Percentiles rank a stretch among this genome's conserved stretches.
Evolutionary conservation across 1,140 invertebrate species (phyloP).

Genomic region (Scaptomyza graminum): DNA sequence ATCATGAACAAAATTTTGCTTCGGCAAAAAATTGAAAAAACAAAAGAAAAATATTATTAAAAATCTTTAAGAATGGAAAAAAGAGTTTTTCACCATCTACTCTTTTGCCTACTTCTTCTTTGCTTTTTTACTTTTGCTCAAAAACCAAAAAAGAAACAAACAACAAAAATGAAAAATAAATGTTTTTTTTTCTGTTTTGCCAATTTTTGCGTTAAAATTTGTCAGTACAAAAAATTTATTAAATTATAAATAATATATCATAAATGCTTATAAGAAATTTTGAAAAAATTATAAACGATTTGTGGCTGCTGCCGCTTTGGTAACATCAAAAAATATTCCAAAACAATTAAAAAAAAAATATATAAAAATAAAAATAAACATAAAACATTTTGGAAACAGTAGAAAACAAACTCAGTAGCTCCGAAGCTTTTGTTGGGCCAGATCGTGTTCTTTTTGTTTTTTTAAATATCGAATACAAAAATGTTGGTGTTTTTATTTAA

Average conservation of each 20-base stretch:
- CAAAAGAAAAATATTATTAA: slow-evolving; percentile 42
- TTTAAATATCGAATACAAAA: slow-evolving; percentile 20
- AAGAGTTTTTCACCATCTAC: slow-evolving; percentile 29
- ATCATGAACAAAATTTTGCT: slow-evolving; percentile 40
- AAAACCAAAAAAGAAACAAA: slow-evolving; percentile 44
- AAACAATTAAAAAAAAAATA: slow-evolving; percentile 44
- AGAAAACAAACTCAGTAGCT: slow-evolving; percentile 69
- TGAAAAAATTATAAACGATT: slow-evolving; percentile 56
- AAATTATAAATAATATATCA: slow-evolving; percentile 24
- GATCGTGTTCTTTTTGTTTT: slow-evolving; percentile 72
- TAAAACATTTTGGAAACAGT: slow-evolving; percentile 54
- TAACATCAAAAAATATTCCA: slow-evolving; percentile 25
- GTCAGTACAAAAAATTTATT: slow-evolving; percentile 49
- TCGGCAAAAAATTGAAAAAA: slow-evolving; percentile 56
- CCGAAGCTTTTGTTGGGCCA: slow-evolving; percentile 49
- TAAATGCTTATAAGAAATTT: slow-evolving; percentile 67
- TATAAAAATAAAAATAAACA: slow-evolving; percentile 50
- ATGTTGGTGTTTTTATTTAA: neutral
- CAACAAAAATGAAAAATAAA: slow-evolving; percentile 26
- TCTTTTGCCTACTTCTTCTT: slow-evolving; percentile 53
- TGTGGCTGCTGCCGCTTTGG: slow-evolving; percentile 9
- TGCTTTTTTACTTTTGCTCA: slow-evolving; percentile 36
- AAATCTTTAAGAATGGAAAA: slow-evolving; percentile 15
- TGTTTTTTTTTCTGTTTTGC: slow-evolving; percentile 28
- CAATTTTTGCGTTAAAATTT: slow-evolving; percentile 54